These are phyloP conservation scores for Papilio elwesi DNA, from an alignment of 2,888 invertebrate genomes.

Conservation along the genomic window DNA sequence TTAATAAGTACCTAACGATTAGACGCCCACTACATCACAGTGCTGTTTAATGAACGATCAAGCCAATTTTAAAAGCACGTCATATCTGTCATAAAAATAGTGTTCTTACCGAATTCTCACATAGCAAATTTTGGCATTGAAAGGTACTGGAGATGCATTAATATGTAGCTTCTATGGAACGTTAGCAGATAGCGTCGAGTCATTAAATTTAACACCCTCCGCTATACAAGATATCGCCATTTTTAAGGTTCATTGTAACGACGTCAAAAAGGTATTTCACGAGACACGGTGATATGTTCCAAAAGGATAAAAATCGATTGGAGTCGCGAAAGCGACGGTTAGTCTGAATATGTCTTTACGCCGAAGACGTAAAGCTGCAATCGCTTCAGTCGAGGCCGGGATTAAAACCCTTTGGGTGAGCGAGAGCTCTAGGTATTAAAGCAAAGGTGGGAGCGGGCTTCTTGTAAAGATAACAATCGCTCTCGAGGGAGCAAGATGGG, in stretches of 20 bases:
- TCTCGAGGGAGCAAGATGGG: constrained; percentile 67
- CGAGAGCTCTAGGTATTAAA: constrained; percentile 67
- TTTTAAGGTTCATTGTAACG: constrained; percentile 47
- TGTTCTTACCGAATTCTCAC: neutral
- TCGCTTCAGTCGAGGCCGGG: constrained; percentile 49
- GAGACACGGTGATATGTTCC: constrained; percentile 37
- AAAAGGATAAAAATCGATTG: constrained; percentile 58
- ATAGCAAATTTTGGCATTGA: neutral
- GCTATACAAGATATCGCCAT: constrained; percentile 44
- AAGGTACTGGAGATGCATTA: neutral
- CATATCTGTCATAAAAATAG: neutral
- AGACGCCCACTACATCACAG: neutral
- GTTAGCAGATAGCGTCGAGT: constrained; percentile 35
- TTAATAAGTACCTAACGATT: neutral
- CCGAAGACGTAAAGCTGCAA: constrained; percentile 54
- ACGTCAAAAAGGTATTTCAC: constrained; percentile 40
- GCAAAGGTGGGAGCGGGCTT: constrained; percentile 76
- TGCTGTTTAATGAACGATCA: too few relatives aligned
- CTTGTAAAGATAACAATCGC: constrained; percentile 77
- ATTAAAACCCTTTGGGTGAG: constrained; percentile 76
- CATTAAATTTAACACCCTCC: constrained; percentile 47
- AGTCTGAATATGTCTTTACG: constrained; percentile 45
- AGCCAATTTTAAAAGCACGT: neutral
- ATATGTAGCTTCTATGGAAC: neutral
- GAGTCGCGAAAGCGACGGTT: constrained; percentile 43